Evolutionary conservation across 2,888 invertebrate species (phyloP), one percentile per base, ranked within the genome.

Genomic region (Dorcus hopei): DNA sequence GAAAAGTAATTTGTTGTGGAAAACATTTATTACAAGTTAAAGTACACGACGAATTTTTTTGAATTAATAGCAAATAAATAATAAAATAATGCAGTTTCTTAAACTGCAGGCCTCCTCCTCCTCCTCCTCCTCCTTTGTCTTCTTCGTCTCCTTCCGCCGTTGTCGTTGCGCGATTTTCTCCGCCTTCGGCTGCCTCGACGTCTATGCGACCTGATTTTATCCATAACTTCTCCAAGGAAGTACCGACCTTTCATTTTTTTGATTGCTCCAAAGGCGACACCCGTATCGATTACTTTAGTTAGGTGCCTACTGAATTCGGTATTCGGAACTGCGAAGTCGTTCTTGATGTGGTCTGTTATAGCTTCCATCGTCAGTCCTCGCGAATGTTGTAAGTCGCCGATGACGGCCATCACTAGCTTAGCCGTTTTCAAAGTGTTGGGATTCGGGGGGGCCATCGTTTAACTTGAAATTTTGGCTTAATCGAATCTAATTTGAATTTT

Each of bases 221-320:
- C 14, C 14, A 14, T 14, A 14, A 14, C 14, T 14, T 14, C 14
- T 14, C 14, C 54, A 8, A 54, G 26, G 7, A 23, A 49, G 38
- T 53, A 61, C 59, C 61, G 66, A 38, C 65, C 62, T 38, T 59
- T 52, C 26, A 55, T 63, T 43, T 66, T 67, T 11, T 57, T 59
- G 3, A 68, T 59, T 6, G 66, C 70, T 7, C 69, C 70, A 38
- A 69, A 66, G 0, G 66, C 65, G 40, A 68, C 38, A 1, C 68
- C 69, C 48, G 67, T 68, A 40, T 68, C 58, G 23, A 70, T 42
- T 3, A 64, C 67, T 8, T 60, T 65, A 47, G 62, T 65, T 23
- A 70, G 48, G 9, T 40, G 19, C 33, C 49, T 63, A 6, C 65
- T 56, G 23, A 68, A 61, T 39, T 67, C 63, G 4, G 54, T 62